These are phyloP conservation scores for Vimba vimba DNA, from an alignment of 2,113 vertebrate species.

Conservation along the genomic window DNA sequence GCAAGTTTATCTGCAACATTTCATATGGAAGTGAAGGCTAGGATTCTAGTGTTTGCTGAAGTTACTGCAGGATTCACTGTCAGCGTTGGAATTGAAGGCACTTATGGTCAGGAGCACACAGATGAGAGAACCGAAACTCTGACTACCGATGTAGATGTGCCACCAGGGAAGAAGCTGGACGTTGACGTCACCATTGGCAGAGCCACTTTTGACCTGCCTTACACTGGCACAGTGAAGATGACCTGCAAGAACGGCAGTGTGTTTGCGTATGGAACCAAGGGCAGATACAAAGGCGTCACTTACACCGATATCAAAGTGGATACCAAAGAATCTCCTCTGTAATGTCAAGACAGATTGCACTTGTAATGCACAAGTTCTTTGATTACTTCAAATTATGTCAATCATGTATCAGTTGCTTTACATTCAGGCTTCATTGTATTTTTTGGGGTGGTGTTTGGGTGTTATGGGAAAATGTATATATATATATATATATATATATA, in stretches of 20 bases:
- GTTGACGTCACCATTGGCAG: conserved; percentile 43
- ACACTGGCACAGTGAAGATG: conserved; percentile 51
- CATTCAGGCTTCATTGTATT: background rate
- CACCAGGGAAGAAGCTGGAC: conserved; percentile 29
- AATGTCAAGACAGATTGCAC: background rate
- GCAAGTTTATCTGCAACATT: no score
- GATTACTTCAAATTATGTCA: background rate
- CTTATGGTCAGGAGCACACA: background rate
- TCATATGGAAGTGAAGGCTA: background rate
- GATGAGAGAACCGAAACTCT: background rate
- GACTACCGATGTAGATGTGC: background rate
- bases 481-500: background rate
- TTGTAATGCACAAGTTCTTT: background rate
- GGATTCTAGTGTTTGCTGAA: accelerated
- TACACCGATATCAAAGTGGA: background rate
- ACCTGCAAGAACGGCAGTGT: conserved; percentile 46
- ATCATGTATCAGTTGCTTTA: background rate
- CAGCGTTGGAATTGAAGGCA: accelerated
- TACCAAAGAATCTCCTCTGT: background rate
- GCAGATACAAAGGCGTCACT: conserved; percentile 30
- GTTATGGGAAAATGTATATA: background rate
- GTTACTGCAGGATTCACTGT: no score
- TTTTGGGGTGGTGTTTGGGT: background rate
- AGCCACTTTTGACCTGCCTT: conserved; percentile 52
- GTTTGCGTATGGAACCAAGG: background rate